Evolutionary conservation across 2,888 invertebrate genomes (phyloP).

Genomic region (Blera fallax): DNA sequence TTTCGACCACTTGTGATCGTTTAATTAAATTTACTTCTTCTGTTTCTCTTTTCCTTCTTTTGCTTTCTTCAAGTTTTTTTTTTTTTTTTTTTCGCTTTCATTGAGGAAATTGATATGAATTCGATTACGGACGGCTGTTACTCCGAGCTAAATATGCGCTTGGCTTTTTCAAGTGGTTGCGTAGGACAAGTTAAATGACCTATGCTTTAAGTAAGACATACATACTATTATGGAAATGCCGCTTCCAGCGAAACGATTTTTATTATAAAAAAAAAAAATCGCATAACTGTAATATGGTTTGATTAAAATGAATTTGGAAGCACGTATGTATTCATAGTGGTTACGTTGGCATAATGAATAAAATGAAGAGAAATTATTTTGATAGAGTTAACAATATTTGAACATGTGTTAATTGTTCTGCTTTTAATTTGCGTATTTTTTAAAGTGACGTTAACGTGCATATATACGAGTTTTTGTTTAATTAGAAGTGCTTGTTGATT

Average conservation of each 20-base stretch:
- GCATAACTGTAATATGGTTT: constrained; percentile 29
- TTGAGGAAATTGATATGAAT: constrained; percentile 50
- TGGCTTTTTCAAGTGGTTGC: constrained; percentile 10
- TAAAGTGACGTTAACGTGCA: background rate
- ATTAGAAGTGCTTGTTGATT: background rate
- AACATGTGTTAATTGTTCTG: constrained; percentile 30
- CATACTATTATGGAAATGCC: constrained; percentile 43
- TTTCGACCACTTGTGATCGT: background rate
- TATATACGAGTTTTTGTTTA: background rate
- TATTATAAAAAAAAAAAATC: background rate
- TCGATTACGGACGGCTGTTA: constrained; percentile 40
- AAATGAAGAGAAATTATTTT: background rate
- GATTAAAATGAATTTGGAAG: constrained; percentile 3
- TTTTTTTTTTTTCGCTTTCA: constrained; percentile 18
- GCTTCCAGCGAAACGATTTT: constrained; percentile 6
- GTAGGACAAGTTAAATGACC: constrained; percentile 54
- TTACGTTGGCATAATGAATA: constrained; percentile 5
- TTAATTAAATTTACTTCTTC: constrained; percentile 19
- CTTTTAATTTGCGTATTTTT: background rate
- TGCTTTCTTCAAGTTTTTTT: constrained; percentile 24
- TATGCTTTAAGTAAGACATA: background rate
- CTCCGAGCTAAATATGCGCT: constrained; percentile 1
- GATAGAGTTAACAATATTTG: constrained; percentile 6
- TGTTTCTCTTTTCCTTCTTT: background rate
- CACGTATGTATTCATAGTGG: constrained; percentile 39